These are phyloP conservation scores for Drosophila kohkoa DNA, from an alignment of 1,140 invertebrate genomes.

Conservation along the genomic window DNA sequence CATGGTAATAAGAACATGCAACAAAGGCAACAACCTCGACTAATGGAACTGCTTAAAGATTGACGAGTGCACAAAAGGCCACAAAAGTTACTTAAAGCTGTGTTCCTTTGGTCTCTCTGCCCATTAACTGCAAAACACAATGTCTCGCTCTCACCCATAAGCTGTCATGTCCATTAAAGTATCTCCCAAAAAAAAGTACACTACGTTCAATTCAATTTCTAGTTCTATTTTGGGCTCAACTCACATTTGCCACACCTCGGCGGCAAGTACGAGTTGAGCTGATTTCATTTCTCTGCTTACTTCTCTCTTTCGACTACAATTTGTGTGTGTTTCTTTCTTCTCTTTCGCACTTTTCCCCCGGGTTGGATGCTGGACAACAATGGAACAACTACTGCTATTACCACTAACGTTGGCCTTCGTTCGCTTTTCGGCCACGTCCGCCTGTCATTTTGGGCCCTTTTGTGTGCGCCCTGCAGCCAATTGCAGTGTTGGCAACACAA, in stretches of 20 bases:
- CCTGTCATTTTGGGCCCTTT: slow-evolving; percentile 37
- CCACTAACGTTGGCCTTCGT: slow-evolving; percentile 10
- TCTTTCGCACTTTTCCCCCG: background rate
- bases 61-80: background rate
- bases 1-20: background rate
- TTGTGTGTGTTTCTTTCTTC: slow-evolving; percentile 8
- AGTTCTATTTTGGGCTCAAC: slow-evolving; percentile 36
- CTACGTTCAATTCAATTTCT: slow-evolving; percentile 52
- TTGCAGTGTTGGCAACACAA: slow-evolving; percentile 87
- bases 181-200: slow-evolving; percentile 15
- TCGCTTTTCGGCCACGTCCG: slow-evolving; percentile 12
- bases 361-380: slow-evolving; percentile 49
- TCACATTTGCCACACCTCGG: slow-evolving; percentile 17
- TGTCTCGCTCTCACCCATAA: slow-evolving; percentile 3
- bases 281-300: slow-evolving; percentile 38
- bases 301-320: slow-evolving; percentile 9
- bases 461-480: slow-evolving; percentile 70
- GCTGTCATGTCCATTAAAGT: slow-evolving; percentile 20
- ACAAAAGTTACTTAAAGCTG: slow-evolving; percentile 18
- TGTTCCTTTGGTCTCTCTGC: background rate
- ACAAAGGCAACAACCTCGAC: slow-evolving; percentile 5
- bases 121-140: slow-evolving; percentile 33
- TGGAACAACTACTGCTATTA: slow-evolving; percentile 30
- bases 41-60: slow-evolving; percentile 12
- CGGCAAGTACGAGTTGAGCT: slow-evolving; percentile 40